Evolutionary conservation across 2,888 invertebrate species (phyloP).

Genomic region (Leuctra nigra): DNA sequence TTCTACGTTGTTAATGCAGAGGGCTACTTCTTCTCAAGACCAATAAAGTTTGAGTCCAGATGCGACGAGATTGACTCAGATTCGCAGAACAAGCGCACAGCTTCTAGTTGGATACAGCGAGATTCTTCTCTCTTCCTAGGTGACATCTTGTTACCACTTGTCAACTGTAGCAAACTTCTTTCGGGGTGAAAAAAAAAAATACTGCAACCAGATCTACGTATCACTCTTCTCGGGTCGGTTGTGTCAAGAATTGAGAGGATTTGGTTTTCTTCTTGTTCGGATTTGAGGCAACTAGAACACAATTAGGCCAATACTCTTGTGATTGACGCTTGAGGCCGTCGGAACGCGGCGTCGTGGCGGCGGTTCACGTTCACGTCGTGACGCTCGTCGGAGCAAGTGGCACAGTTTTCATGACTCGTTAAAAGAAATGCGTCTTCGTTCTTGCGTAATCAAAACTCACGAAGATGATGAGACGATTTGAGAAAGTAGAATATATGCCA

Average conservation of each 20-base stretch:
- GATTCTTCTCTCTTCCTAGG: not conserved
- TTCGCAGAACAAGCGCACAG: not conserved
- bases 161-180: not conserved
- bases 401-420: not conserved
- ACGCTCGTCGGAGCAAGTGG: not conserved
- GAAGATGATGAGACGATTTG: no score
- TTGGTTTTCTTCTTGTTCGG: constrained; percentile 5
- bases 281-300: constrained; percentile 16
- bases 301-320: constrained; percentile 27
- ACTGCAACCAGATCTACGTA: no score
- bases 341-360: not conserved
- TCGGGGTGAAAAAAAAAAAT: constrained; percentile 5
- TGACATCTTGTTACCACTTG: constrained; percentile 14
- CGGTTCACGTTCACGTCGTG: not conserved
- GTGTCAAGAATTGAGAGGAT: constrained; percentile 22
- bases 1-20: constrained; percentile 21
- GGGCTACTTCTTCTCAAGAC: constrained; percentile 15
- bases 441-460: no score
- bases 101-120: not conserved
- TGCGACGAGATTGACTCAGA: constrained; percentile 7
- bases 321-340: not conserved
- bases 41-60: constrained; percentile 21
- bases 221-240: constrained; percentile 11
- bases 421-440: not conserved
- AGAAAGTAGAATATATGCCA: no score